Conservation (phyloP, 2,888 invertebrate genomes). For the Patella pellucida region DNA sequence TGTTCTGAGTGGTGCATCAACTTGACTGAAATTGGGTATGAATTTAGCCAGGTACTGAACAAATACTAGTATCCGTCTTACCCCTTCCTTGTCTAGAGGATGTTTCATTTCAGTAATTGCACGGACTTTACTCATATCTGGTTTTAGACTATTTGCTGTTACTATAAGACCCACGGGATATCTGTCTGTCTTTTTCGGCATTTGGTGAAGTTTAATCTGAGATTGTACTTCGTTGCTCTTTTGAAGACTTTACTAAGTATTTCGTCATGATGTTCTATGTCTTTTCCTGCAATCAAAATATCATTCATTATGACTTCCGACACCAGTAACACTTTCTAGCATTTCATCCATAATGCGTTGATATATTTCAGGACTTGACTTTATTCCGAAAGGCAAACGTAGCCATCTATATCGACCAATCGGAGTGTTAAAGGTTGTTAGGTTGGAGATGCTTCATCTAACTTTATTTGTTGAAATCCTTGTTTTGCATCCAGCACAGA, state of each 20-base stretch:
- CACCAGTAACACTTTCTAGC: conserved; percentile 37
- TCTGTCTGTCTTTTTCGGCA: conserved; percentile 31
- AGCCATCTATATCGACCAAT: conserved; percentile 43
- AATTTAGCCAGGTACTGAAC: conserved; percentile 42
- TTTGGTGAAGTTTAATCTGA: conserved; percentile 39
- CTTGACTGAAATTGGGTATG: conserved; percentile 40
- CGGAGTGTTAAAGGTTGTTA: conserved; percentile 49
- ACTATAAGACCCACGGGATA: conserved; percentile 29
- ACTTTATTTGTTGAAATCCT: conserved; percentile 43
- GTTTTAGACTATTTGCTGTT: not conserved
- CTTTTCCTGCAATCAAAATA: conserved; percentile 37
- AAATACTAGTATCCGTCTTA: conserved; percentile 38
- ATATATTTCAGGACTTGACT: conserved; percentile 42
- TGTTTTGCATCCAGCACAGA: conserved; percentile 44
- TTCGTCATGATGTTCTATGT: conserved; percentile 35
- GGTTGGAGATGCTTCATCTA: conserved; percentile 36
- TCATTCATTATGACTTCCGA: conserved; percentile 40
- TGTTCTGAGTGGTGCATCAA: conserved; percentile 35
- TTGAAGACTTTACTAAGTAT: conserved; percentile 34
- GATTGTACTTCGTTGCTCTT: conserved; percentile 36
- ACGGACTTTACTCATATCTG: conserved; percentile 23
- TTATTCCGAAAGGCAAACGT: conserved; percentile 42
- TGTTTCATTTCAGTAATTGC: too few species aligned
- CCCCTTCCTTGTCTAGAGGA: conserved; percentile 41
- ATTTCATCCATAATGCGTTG: conserved; percentile 43